Conservation (phyloP, 1,140 invertebrate species). For the Neodiprion virginianus region DNA sequence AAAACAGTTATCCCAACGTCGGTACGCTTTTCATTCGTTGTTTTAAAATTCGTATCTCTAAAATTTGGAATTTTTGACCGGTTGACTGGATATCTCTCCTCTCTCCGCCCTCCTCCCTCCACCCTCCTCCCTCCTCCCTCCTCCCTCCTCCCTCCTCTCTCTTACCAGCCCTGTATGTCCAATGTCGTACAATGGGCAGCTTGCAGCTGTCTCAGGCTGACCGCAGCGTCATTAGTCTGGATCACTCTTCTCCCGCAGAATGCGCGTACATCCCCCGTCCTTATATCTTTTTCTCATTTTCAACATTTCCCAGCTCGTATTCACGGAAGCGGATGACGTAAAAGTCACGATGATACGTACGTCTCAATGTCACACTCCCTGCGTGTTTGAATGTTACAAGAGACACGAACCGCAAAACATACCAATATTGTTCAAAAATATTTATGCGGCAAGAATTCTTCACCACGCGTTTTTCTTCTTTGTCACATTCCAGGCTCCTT, state of each 20-base stretch:
- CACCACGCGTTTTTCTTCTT: too few relatives aligned
- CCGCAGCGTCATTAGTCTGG: constrained; percentile 55
- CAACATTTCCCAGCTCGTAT: neutral
- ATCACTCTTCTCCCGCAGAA: constrained; percentile 36
- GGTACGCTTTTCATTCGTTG: too few relatives aligned
- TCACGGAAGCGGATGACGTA: neutral
- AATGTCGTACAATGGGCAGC: constrained; percentile 38
- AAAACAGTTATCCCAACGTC: too few relatives aligned
- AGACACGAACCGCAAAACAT: neutral
- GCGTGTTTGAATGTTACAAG: constrained; percentile 3
- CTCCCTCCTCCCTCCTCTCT: neutral
- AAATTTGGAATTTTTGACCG: too few relatives aligned
- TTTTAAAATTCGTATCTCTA: too few relatives aligned
- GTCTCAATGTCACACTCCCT: neutral
- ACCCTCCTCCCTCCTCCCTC: neutral
- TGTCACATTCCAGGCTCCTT: too few relatives aligned
- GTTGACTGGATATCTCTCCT: neutral
- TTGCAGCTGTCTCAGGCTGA: constrained; percentile 52
- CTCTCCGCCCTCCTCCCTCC: neutral
- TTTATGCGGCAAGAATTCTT: too few relatives aligned
- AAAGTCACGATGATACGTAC: neutral
- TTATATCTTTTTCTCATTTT: neutral
- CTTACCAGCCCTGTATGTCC: constrained; percentile 19
- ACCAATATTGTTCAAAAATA: neutral
- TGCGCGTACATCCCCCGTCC: neutral